These are phyloP conservation scores for Protomyctophum bolini DNA, from an alignment of 2,113 vertebrate species.

Conservation along the genomic window DNA sequence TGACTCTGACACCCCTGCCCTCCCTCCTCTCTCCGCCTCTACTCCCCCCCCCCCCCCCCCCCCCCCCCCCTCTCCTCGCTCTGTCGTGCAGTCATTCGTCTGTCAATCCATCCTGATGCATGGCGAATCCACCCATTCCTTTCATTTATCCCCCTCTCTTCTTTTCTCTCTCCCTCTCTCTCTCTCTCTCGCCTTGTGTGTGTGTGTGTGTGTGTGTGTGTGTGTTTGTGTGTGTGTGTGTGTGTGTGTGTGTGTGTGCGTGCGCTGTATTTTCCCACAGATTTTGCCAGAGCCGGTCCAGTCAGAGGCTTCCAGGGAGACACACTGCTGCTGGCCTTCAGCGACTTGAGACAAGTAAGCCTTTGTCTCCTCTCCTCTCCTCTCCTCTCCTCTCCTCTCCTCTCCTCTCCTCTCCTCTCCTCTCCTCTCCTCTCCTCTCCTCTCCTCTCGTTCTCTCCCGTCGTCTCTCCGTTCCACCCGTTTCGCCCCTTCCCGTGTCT, in stretches of 20 bases:
- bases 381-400: slow-evolving; percentile 35
- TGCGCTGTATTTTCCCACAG: slow-evolving; percentile 92
- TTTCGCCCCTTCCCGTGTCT: neutral
- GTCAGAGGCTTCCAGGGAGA: slow-evolving; percentile 99
- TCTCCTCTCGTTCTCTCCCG: slow-evolving; percentile 18
- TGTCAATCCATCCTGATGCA: slow-evolving; percentile 97
- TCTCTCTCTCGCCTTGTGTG: slow-evolving; percentile 93
- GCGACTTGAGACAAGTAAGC: slow-evolving; percentile 99
- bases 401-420: slow-evolving; percentile 46
- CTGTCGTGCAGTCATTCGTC: slow-evolving; percentile 92
- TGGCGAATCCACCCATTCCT: slow-evolving; percentile 80
- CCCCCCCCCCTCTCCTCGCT: neutral
- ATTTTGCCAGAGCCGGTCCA: slow-evolving; percentile 99
- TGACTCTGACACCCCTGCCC: slow-evolving; percentile 59
- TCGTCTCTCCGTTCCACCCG: neutral
- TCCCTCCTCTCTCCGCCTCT: slow-evolving; percentile 15
- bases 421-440: slow-evolving; percentile 39
- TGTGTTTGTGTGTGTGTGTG: neutral
- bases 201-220: slow-evolving; percentile 62
- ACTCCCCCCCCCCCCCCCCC: neutral
- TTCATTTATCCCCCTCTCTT: slow-evolving; percentile 67
- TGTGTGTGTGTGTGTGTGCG: slow-evolving; percentile 44
- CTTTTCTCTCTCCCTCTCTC: slow-evolving; percentile 58
- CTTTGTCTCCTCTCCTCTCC: slow-evolving; percentile 84
- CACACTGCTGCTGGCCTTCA: slow-evolving; percentile 99